These are phyloP conservation scores for Pseudobourletiella spinata DNA, from an alignment of 1,140 invertebrate genomes.

Conservation along the genomic window DNA sequence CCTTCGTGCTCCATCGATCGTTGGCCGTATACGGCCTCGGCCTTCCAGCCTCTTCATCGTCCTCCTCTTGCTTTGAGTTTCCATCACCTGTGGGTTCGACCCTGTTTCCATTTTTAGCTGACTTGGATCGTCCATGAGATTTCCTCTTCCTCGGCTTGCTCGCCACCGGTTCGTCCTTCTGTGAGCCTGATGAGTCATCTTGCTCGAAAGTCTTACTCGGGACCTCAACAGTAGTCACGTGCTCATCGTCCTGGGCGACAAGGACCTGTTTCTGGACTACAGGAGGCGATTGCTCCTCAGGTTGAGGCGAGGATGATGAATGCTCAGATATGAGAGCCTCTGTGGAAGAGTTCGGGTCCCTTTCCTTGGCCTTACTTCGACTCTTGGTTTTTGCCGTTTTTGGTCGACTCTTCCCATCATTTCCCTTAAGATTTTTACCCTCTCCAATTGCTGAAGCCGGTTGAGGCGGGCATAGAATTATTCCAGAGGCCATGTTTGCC, in stretches of 20 bases:
- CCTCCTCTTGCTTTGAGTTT: not conserved
- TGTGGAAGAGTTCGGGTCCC: not conserved
- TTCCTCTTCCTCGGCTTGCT: constrained; percentile 20
- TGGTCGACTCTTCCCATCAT: not conserved
- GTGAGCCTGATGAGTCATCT: not conserved
- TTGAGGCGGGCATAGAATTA: not conserved
- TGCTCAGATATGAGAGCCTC: not conserved
- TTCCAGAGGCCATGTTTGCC: not conserved
- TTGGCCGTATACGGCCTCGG: constrained; percentile 16
- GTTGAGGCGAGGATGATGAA: not conserved
- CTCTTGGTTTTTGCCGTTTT: not conserved
- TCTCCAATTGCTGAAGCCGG: not conserved
- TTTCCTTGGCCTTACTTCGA: not conserved
- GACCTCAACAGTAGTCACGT: not conserved
- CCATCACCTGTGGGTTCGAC: constrained; percentile 8
- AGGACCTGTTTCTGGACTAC: not conserved
- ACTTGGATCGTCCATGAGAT: not conserved
- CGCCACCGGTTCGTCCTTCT: not conserved
- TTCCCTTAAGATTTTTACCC: too few relatives aligned
- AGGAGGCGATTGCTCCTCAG: not conserved
- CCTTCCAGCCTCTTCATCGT: constrained; percentile 17
- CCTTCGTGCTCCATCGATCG: constrained; percentile 59
- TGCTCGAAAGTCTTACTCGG: not conserved
- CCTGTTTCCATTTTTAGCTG: constrained; percentile 25
- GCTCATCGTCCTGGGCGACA: not conserved